A percentile compares a stretch with the other conserved stretches of the same genome.
These are phyloP conservation scores for Musca domestica DNA, from an alignment of 1,140 invertebrate genomes.

Conservation along the genomic window DNA sequence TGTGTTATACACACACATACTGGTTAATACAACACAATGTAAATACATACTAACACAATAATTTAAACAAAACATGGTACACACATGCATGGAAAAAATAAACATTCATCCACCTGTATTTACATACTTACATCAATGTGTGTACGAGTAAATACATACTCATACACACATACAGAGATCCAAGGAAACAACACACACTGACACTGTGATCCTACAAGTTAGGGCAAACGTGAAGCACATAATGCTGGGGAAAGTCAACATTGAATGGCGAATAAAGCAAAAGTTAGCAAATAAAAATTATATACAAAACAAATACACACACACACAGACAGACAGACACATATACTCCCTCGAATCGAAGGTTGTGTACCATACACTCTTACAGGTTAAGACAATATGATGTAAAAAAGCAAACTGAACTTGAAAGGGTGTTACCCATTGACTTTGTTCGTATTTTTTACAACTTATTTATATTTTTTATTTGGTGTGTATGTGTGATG, in stretches of 20 bases:
- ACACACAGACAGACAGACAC: neutral
- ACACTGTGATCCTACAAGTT: too few relatives aligned
- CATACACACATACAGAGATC: too few relatives aligned
- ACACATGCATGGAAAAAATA: neutral
- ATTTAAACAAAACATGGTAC: constrained; percentile 10
- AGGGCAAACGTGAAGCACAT: too few relatives aligned
- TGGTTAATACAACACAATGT: neutral
- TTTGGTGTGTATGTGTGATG: too few relatives aligned
- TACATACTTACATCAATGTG: neutral
- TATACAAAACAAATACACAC: neutral
- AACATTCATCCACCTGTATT: neutral
- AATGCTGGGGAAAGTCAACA: too few relatives aligned
- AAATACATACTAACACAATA: constrained; percentile 15
- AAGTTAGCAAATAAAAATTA: constrained; percentile 18
- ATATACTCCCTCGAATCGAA: neutral
- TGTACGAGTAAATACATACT: neutral
- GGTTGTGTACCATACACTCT: too few relatives aligned
- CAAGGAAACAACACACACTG: too few relatives aligned
- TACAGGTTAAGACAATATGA: too few relatives aligned
- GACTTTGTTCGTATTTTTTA: too few relatives aligned
- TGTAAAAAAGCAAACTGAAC: too few relatives aligned
- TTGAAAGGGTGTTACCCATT: too few relatives aligned
- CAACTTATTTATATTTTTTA: too few relatives aligned
- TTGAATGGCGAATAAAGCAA: neutral
- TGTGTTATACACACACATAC: neutral